Percentiles rank a stretch among this genome's conserved stretches.
Conservation (phyloP, 2,888 invertebrate species). For the Deroplatys truncata region DNA sequence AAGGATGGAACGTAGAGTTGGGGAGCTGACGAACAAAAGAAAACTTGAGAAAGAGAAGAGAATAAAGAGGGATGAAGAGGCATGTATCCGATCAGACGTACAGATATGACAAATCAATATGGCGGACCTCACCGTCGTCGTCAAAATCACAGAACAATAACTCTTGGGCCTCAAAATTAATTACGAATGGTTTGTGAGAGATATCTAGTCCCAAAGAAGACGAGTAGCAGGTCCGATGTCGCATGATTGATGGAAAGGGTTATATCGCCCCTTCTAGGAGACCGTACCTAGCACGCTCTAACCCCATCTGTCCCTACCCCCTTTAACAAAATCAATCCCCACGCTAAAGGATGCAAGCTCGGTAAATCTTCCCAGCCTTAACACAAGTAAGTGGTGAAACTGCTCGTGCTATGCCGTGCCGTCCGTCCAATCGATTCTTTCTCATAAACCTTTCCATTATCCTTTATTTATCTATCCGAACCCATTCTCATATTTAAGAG, state of each 20-base stretch:
- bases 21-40: conserved; percentile 1
- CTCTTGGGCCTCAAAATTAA: background rate
- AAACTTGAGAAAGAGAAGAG: background rate
- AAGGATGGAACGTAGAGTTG: background rate
- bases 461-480: background rate
- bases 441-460: background rate
- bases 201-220: background rate
- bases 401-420: background rate
- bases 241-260: background rate
- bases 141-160: too few species aligned
- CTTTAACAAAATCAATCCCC: background rate
- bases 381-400: background rate
- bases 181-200: background rate
- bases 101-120: background rate
- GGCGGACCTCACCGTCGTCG: background rate
- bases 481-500: too few species aligned
- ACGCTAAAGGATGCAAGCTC: background rate
- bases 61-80: background rate
- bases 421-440: background rate
- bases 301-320: background rate
- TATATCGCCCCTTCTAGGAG: background rate
- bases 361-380: background rate
- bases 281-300: conserved; percentile 11
- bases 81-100: background rate
- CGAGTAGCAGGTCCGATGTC: background rate